These are phyloP conservation scores for Malthinus flaveolus DNA, from an alignment of 2,888 invertebrate genomes.

Conservation along the genomic window DNA sequence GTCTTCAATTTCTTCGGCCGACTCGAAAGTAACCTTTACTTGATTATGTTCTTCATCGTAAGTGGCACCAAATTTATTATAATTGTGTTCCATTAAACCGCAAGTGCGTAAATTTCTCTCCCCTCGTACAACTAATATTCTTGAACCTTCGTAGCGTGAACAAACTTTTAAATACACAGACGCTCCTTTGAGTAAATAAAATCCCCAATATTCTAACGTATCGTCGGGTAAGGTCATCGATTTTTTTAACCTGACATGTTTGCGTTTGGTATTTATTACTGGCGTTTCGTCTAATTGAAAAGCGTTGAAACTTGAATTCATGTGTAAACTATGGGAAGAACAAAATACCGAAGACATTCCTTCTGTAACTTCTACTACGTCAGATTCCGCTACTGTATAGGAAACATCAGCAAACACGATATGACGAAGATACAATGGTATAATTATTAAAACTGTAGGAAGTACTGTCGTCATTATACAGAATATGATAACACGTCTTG, in stretches of 20 bases:
- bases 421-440: slow-evolving; percentile 78
- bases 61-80: slow-evolving; percentile 65
- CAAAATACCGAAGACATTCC: slow-evolving; percentile 85
- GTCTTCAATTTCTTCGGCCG: slow-evolving; percentile 55
- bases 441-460: slow-evolving; percentile 73
- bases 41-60: slow-evolving; percentile 60
- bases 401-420: slow-evolving; percentile 75
- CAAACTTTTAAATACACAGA: slow-evolving; percentile 78
- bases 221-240: slow-evolving; percentile 84
- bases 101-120: slow-evolving; percentile 77
- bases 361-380: slow-evolving; percentile 79
- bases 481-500: slow-evolving; percentile 75
- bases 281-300: slow-evolving; percentile 59
- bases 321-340: slow-evolving; percentile 73
- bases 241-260: slow-evolving; percentile 77
- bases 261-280: slow-evolving; percentile 67
- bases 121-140: slow-evolving; percentile 80
- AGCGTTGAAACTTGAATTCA: slow-evolving; percentile 68
- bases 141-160: slow-evolving; percentile 77
- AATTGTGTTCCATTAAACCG: slow-evolving; percentile 72
- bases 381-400: slow-evolving; percentile 81
- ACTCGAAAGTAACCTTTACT: slow-evolving; percentile 63
- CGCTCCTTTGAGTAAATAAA: slow-evolving; percentile 79
- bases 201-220: slow-evolving; percentile 87
- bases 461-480: slow-evolving; percentile 76